Conservation (phyloP, 2,113 vertebrate species). For the Pica pica region DNA sequence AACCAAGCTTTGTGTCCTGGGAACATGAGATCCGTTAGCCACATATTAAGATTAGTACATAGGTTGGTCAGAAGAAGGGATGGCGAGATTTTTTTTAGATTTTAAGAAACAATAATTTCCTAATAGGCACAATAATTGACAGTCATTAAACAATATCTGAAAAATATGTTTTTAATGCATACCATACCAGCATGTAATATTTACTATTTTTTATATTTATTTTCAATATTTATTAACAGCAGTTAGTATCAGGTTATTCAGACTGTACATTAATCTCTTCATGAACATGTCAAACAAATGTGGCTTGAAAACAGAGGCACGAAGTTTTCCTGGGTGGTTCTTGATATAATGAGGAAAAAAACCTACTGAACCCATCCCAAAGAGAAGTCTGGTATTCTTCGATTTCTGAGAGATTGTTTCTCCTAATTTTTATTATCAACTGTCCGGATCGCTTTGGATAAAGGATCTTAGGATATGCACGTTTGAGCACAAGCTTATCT, state of each 20-base stretch:
- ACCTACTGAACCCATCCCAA: not conserved
- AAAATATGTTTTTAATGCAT: not conserved
- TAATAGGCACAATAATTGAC: not conserved
- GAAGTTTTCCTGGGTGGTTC: not conserved
- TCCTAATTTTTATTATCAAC: not conserved
- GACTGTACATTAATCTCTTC: not conserved
- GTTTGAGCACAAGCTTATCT: not conserved
- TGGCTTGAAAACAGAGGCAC: not conserved
- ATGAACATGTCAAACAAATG: not conserved
- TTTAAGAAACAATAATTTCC: not conserved
- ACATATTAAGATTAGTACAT: not conserved
- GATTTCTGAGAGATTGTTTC: not conserved
- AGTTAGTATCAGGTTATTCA: not conserved
- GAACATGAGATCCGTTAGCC: accelerated
- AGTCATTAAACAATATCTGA: not conserved
- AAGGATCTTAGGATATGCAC: not conserved
- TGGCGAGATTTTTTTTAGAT: not conserved
- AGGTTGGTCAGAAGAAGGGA: not conserved
- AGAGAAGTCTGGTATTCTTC: not conserved
- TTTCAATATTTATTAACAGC: not conserved
- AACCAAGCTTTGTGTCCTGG: not conserved
- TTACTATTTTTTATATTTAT: not conserved
- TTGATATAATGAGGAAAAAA: not conserved
- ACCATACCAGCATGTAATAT: not conserved
- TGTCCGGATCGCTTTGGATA: not conserved